Evolutionary conservation across 2,113 vertebrate genomes (phyloP).

Genomic region (Mohoua ochrocephala): DNA sequence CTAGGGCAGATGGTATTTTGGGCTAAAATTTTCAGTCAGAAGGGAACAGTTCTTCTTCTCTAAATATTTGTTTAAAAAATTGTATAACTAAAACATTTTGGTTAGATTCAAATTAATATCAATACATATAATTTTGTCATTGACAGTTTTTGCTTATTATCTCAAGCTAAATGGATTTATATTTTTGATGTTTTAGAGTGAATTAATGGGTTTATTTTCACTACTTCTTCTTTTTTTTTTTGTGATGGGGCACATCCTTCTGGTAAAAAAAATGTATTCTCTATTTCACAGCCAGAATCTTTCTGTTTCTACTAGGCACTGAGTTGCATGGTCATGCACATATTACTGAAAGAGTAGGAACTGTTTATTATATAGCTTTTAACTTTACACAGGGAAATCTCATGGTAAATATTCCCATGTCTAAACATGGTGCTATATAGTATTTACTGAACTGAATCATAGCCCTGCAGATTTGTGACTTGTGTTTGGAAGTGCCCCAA

Average conservation of each 20-base stretch:
- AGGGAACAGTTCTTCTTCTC: neutral
- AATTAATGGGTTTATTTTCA: neutral
- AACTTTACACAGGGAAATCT: neutral
- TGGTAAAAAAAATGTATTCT: neutral
- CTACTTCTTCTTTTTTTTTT: neutral
- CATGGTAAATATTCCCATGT: neutral
- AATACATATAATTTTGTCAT: neutral
- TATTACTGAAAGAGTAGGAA: neutral
- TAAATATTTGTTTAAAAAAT: neutral
- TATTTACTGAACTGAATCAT: neutral
- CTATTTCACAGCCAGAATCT: neutral
- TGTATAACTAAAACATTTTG: neutral
- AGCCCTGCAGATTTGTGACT: neutral
- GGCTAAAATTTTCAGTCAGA: neutral
- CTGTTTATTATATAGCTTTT: neutral
- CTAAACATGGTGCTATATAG: neutral
- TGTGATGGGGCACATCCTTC: neutral
- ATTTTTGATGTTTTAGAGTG: neutral
- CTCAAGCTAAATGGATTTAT: neutral
- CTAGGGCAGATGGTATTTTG: neutral
- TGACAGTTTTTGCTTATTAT: neutral
- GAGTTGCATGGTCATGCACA: rapidly evolving
- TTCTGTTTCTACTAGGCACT: neutral
- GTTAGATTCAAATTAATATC: neutral
- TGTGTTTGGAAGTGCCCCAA: neutral